A percentile compares a stretch with the other conserved stretches of the same genome.
Conservation (phyloP, 92 coral and sea anemone species). For the Porites divaricata region DNA sequence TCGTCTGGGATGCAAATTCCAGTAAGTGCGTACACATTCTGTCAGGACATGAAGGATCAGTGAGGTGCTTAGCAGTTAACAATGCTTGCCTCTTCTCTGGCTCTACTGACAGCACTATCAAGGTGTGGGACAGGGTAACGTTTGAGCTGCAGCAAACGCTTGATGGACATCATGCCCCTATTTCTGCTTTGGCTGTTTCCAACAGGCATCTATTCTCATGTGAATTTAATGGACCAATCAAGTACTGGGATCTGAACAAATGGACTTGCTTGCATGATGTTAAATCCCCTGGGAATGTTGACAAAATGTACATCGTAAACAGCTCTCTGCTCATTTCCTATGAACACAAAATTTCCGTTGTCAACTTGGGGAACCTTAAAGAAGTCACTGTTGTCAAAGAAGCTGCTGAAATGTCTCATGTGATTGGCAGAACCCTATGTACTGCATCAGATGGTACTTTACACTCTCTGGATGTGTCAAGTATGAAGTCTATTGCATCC, state of each 20-base stretch:
- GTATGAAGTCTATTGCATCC: constrained; percentile 58
- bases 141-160: constrained; percentile 73
- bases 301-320: constrained; percentile 64
- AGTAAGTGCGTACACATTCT: constrained; percentile 78
- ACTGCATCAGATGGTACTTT: constrained; percentile 51
- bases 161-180: constrained; percentile 74
- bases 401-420: constrained; percentile 66
- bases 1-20: constrained; percentile 83
- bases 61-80: constrained; percentile 74
- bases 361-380: constrained; percentile 86
- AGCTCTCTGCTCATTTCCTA: constrained; percentile 66
- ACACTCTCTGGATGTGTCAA: constrained; percentile 48
- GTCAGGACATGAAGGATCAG: constrained; percentile 90
- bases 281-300: constrained; percentile 50
- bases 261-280: constrained; percentile 77
- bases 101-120: constrained; percentile 78
- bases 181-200: constrained; percentile 77
- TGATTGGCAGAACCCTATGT: constrained; percentile 50
- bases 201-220: constrained; percentile 87
- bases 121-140: constrained; percentile 84
- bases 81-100: constrained; percentile 77
- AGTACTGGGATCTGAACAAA: constrained; percentile 88
- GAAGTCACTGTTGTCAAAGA: constrained; percentile 61
- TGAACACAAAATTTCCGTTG: constrained; percentile 55
- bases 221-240: constrained; percentile 80